Base-by-base conservation (phyloP, 2,113 vertebrate species). In the Mohoua ochrocephala region DNA sequence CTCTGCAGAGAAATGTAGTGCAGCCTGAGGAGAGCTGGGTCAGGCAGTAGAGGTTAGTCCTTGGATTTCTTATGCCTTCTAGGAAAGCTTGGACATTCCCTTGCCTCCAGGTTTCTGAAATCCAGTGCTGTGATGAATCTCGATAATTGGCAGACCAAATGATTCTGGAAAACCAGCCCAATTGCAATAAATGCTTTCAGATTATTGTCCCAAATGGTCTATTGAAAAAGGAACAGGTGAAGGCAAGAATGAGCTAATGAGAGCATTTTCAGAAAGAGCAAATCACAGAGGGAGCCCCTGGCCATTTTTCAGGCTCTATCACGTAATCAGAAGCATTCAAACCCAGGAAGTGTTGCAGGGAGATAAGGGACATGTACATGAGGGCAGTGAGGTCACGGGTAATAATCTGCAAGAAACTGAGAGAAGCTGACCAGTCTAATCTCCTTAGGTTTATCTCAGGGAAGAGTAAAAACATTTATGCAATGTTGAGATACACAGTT, bases 281-380 rank as follows among this genome's bases (percentile, higher is more conserved):
- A 73, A 81, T 67, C 60, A 63, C 64, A 56, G 49, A 83, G 54
- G 82, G 52, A 70, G 31, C 45, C 23, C 31, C 30, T 59, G 65
- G 73, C 64, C 87, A 12, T 91, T 94, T 95, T 94, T 91, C 80
- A 78, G 60, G 10, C n/a, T 63, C 30, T 93, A 28, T 94, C 73
- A 13, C 45, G 4, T 68, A 74, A 96, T 94, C 92, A 94, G 80
- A 60, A 94, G 60, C 84, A 86, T 96, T 96, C 85, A 91, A 71
- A 96, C 30, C 27, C 0, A 6, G 57, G 22, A 89, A 64, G 49
- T 76, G 86, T 78, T 91, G 37, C 41, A 42, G 65, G 41, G 65
- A 94, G 95, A 93, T 96, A 95, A 91, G 80, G 35, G 31, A 53
- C 27, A 6, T 3, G 20, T 60, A 92, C 42, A 57, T 4, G 15